These are phyloP conservation scores for Boleophthalmus pectinirostris DNA, from an alignment of 2,113 vertebrate species.

Conservation along the genomic window DNA sequence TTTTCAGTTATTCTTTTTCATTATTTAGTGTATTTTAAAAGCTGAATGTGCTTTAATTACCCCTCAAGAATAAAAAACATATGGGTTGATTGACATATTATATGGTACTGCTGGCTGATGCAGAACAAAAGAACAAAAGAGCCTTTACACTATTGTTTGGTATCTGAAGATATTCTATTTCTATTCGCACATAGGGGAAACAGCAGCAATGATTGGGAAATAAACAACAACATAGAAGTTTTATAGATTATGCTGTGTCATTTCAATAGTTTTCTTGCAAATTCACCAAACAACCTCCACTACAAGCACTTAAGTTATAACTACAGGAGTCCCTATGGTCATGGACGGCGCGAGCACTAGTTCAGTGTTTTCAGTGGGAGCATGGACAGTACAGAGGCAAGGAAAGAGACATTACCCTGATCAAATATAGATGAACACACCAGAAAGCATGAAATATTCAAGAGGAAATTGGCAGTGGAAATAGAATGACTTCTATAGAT, in stretches of 20 bases:
- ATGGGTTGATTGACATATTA: no score
- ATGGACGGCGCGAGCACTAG: background rate
- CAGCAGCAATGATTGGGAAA: no score
- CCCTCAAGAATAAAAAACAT: no score
- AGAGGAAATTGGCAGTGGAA: background rate
- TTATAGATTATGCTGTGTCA: background rate
- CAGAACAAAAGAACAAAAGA: no score
- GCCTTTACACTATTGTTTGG: no score
- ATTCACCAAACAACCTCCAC: no score
- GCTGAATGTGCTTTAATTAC: no score
- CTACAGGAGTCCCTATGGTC: background rate
- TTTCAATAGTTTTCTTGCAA: background rate
- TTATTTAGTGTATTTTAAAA: no score
- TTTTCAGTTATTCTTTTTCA: no score
- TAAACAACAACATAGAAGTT: background rate
- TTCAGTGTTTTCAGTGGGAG: background rate
- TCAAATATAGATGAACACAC: slow-evolving; percentile 6
- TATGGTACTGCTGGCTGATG: no score
- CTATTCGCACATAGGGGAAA: no score
- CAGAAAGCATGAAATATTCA: background rate
- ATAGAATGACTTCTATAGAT: background rate
- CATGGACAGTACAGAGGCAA: background rate
- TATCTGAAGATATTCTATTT: no score
- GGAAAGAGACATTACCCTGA: background rate
- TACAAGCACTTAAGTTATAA: background rate